Base-by-base conservation (phyloP, 2,888 invertebrate species). In the Sclerodermus sp. region DNA sequence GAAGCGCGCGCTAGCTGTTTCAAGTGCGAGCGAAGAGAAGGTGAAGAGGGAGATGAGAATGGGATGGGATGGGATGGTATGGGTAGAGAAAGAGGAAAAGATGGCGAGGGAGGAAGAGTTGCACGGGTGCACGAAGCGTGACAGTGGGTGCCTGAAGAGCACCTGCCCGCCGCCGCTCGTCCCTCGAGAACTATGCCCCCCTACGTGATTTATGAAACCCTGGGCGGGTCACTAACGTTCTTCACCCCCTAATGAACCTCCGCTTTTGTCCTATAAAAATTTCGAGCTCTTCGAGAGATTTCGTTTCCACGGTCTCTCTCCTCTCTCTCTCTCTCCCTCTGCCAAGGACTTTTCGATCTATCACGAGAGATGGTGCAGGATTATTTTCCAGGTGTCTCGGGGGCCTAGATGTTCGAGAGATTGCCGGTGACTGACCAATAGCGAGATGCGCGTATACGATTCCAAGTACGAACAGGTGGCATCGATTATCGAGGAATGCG, bases 161-260 rank as follows among this genome's bases (percentile, higher is more conserved):
- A 77, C 76, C 76, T 77, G 77, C 75, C 70, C 73, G 71, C 77
- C 76, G 75, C 76, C 76, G 77, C 75, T 69, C 73, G 71, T 76
- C 75, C 74, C 66, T 68, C 65, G 66, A 62, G 59, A 66, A 58
- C 58, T 53, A 42, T 39, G 58, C 52, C 47, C 51, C 49, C 42
- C 47, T 49, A 67, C 49, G 68, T 71, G 71, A 71, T 71, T 71
- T 71, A 71, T 70, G 71, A 65, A 71, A 71, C 23, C 8, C 23
- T 23, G 23, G 23, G 4, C 23, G 23, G 23, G 4, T 23, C 3
- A 8, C 23, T 23, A 23, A 23, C 23, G 4, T 23, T 23, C 4
- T 8, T 23, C 23, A 23, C 8, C 23, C 23, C 23, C 23, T 23
- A 23, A 23, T 23, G 23, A 23, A 23, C 23, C 23, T 23, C 23